phyloP scores from a whole-genome alignment of 2,113 vertebrate genomes.

The Mustelus asterias region DNA sequence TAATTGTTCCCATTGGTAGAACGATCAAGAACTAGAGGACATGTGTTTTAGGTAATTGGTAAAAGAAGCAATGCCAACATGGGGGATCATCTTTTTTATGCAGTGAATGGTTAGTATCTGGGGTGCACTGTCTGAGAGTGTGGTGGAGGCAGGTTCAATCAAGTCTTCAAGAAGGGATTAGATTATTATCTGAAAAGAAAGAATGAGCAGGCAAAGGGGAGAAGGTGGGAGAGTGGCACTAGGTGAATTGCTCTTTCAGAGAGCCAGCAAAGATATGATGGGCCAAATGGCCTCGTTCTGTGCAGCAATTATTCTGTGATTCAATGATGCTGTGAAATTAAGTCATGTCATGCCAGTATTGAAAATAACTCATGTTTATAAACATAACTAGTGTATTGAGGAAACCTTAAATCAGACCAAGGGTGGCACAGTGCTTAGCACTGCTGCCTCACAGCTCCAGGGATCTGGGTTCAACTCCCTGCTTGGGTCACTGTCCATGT shows the following conservation, averaged over 20 bases:
- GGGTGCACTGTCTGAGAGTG: neutral
- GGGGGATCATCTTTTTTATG: neutral
- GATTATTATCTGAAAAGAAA: neutral
- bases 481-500: no score
- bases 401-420: neutral
- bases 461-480: no score
- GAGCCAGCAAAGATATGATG: neutral
- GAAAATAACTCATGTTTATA: neutral
- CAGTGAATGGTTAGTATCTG: no score
- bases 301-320: neutral
- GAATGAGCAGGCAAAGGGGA: neutral
- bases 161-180: no score
- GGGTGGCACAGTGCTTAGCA: no score
- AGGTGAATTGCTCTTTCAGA: neutral
- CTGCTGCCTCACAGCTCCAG: no score
- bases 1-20: neutral
- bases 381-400: neutral
- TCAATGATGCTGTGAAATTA: no score
- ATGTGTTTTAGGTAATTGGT: neutral
- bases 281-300: no score
- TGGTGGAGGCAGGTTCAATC: neutral
- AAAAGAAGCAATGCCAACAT: neutral
- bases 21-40: neutral
- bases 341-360: neutral
- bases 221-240: neutral